Conservation (phyloP, 2,888 invertebrate genomes). For the Drosophila cracens region DNA sequence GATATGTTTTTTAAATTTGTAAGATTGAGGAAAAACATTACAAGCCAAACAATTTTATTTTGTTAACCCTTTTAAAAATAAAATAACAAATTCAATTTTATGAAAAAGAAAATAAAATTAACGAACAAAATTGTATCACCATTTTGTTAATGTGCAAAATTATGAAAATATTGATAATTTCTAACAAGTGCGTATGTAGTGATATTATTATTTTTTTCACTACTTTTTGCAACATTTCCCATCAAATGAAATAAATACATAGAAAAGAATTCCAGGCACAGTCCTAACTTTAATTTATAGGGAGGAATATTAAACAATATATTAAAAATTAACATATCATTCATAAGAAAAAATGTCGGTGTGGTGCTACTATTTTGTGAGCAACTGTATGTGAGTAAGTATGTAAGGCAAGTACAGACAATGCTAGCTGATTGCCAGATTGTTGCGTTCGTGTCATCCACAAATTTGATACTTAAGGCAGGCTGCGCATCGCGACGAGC, state of each 20-base stretch:
- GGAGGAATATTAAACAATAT: not conserved
- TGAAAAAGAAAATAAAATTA: too few relatives aligned
- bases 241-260: too few relatives aligned
- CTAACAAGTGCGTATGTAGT: too few relatives aligned
- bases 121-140: not conserved
- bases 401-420: conserved; percentile 1
- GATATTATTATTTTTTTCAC: too few relatives aligned
- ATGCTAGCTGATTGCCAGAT: conserved; percentile 10
- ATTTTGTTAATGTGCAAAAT: not conserved
- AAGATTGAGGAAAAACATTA: too few relatives aligned
- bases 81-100: not conserved
- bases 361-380: not conserved
- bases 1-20: not conserved
- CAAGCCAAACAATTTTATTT: not conserved
- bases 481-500: conserved; percentile 19
- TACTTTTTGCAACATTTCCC: too few relatives aligned
- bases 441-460: conserved; percentile 12
- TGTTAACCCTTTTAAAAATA: not conserved
- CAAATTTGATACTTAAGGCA: conserved; percentile 47
- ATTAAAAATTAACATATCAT: not conserved
- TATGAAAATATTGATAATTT: not conserved
- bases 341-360: not conserved
- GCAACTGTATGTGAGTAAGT: not conserved
- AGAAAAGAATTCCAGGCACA: too few relatives aligned
- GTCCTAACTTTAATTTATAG: not conserved